phyloP scores from a whole-genome alignment of 2,888 invertebrate genomes.

The Epicampocera succincta region DNA sequence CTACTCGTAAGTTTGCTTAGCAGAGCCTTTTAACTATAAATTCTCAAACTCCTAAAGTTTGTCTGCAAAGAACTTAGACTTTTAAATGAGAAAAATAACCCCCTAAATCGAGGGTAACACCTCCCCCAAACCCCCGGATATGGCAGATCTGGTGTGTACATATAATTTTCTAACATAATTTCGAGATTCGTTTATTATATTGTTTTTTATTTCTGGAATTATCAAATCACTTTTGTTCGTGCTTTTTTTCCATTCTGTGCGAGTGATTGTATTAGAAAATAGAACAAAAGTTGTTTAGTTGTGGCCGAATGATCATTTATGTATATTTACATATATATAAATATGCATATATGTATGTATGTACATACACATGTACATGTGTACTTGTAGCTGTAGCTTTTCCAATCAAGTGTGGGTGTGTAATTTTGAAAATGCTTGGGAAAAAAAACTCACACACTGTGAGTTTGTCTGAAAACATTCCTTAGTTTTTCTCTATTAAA shows the following conservation, averaged over 20 bases:
- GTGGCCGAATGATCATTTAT: neutral
- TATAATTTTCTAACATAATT: constrained; percentile 30
- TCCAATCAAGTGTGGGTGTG: constrained; percentile 42
- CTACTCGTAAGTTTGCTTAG: too few species aligned
- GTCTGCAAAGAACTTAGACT: too few species aligned
- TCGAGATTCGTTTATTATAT: constrained; percentile 30
- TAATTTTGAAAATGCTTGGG: constrained; percentile 25
- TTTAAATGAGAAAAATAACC: too few species aligned
- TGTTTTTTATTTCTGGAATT: constrained; percentile 64
- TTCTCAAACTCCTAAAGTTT: too few species aligned
- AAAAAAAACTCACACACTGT: constrained; percentile 7
- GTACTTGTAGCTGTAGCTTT: constrained; percentile 17
- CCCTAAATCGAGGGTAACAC: too few species aligned
- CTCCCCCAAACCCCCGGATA: too few species aligned
- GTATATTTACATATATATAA: too few species aligned
- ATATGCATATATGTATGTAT: neutral
- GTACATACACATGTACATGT: too few species aligned
- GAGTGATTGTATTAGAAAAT: neutral
- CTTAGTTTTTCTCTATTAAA: constrained; percentile 19
- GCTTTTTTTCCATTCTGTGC: neutral
- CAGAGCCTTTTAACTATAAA: too few species aligned
- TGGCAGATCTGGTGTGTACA: too few species aligned
- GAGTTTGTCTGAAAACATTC: constrained; percentile 1
- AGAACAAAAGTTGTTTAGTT: too few species aligned
- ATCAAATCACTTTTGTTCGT: constrained; percentile 22